These are phyloP conservation scores for Phataginus tetradactyla DNA, from an alignment of 2,797 vertebrate species.

Conservation along the genomic window DNA sequence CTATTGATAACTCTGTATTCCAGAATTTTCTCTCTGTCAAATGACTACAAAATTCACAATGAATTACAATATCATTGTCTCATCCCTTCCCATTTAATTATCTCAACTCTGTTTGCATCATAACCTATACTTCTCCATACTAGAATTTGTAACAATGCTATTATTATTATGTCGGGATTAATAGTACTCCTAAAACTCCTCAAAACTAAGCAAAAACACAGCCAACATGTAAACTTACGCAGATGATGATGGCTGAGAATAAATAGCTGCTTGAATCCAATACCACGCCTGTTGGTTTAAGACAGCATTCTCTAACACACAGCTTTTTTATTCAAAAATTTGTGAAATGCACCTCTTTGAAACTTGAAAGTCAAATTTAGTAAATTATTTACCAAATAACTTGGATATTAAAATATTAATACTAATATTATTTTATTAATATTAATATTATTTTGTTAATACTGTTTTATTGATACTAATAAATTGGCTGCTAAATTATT, in stretches of 20 bases:
- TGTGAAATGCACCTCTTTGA: neutral
- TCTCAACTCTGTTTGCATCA: neutral
- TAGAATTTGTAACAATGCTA: conserved; percentile 11
- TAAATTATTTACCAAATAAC: neutral
- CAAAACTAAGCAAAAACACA: neutral
- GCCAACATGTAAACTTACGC: neutral
- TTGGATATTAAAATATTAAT: no score
- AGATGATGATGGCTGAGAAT: neutral
- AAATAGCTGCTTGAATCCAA: neutral
- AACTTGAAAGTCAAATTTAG: neutral
- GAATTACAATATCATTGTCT: neutral
- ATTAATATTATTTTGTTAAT: no score
- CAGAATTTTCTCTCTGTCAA: conserved; percentile 43
- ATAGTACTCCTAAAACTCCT: neutral
- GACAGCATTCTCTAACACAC: neutral
- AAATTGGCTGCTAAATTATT: neutral
- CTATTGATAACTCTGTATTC: conserved; percentile 22
- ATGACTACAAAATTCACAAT: neutral
- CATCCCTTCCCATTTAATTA: conserved; percentile 20
- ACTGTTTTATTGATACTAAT: no score
- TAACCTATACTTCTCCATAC: neutral
- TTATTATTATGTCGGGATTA: neutral
- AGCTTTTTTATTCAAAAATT: neutral
- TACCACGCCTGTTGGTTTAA: neutral
- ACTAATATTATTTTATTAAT: no score